These are phyloP conservation scores for Acronicta psi DNA, from an alignment of 2,888 invertebrate genomes.

Conservation along the genomic window DNA sequence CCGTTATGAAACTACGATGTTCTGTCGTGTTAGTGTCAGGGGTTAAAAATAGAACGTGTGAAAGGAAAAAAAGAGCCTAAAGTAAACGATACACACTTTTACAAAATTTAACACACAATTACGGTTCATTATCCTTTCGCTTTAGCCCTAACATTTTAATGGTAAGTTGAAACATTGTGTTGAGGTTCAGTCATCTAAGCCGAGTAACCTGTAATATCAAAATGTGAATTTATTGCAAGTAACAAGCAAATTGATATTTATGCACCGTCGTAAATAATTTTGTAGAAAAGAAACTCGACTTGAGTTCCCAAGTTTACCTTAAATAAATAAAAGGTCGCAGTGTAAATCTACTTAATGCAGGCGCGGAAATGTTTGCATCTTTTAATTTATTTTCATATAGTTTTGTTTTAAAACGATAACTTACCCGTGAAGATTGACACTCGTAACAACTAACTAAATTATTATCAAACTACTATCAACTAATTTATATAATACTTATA, in stretches of 20 bases:
- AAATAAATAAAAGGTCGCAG: conserved; percentile 56
- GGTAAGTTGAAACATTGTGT: conserved; percentile 18
- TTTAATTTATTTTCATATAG: too few species aligned
- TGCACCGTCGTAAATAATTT: conserved; percentile 70
- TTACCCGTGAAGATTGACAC: too few species aligned
- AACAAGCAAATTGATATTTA: conserved; percentile 74
- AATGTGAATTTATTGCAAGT: conserved; percentile 76
- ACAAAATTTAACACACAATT: conserved; percentile 1
- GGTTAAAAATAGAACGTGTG: too few species aligned
- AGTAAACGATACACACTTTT: background rate
- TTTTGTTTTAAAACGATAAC: background rate
- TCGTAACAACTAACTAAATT: too few species aligned
- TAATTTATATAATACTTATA: too few species aligned
- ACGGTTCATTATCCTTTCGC: conserved; percentile 7
- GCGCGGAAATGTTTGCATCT: too few species aligned
- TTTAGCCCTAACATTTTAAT: conserved; percentile 15
- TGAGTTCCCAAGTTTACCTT: conserved; percentile 52
- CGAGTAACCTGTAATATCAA: conserved; percentile 56
- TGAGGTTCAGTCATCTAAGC: conserved; percentile 41
- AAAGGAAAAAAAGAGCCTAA: too few species aligned
- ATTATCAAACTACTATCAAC: too few species aligned
- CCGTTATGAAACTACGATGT: too few species aligned
- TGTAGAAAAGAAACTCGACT: conserved; percentile 60
- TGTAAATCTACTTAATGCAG: conserved; percentile 49
- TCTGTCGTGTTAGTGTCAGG: too few species aligned